Base-by-base conservation (phyloP, 2,797 vertebrate species). In the Labroides dimidiatus region DNA sequence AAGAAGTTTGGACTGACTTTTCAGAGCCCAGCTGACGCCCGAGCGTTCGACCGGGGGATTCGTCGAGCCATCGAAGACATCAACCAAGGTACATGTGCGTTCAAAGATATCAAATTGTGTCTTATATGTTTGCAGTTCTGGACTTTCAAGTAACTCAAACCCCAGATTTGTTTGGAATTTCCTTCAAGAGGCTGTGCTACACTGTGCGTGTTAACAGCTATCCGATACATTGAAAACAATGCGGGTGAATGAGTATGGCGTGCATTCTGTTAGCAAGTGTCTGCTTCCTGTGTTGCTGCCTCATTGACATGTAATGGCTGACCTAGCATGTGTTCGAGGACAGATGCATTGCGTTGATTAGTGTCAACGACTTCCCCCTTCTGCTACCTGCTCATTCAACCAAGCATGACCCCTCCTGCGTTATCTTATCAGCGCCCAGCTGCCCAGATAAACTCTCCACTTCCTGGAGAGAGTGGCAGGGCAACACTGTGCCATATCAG, bases 1-100 rank as follows among this genome's bases (percentile, higher is more conserved):
- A 99, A 98, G 87, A 99, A 98, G 93, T 99, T 99, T 74, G 98
- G 98, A 81, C 94, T 99, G 90, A 99, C 98, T 21, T 99, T 99
- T 93, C 98, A 98, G 92, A 99, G 97, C 93, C 98, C 98, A 24
- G 98, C 98, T 37, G 98, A 99, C 65, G 98, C 97, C 65, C 93
- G 98, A 78, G 98, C 98, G 23, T 99, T 99, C 64, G 97, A 99
- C 84, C 93, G 98, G 86, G 98, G 98, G 42, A 95, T 99, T 86
- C 96, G 98, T 48, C 93, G 97, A 87, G 98, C 98, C 60, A 94
- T 97, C 72, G 97, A 99, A 88, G 97, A 98, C 93, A 95, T 99
- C 85, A 95, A 93, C 86, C 96, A 97, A 96, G 97, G 98, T 99
- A 73, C 53, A 89, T 64, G 50, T 53, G 50, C 48, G 39, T 64